Evolutionary conservation across 2,888 invertebrate species (phyloP), one percentile per base, ranked within the genome.

Genomic region (Pammene aurita): DNA sequence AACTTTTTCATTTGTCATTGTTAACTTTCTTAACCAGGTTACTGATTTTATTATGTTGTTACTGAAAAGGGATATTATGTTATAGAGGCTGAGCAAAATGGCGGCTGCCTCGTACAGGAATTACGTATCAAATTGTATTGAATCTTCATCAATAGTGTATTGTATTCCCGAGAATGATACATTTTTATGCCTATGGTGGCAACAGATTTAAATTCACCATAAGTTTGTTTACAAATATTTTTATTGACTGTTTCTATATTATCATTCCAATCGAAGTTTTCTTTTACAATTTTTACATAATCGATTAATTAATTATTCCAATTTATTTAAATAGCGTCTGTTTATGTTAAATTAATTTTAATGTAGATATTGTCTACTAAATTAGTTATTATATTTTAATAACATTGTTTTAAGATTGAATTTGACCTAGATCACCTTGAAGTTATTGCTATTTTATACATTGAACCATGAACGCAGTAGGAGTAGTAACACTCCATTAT

Each of bases 111-210:
- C 34, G 7, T 60, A 54, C 34, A 46, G 46, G 16, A n/a, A 41
- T 5, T 44, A 42, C 18, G 16, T 4, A 10, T 26, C 26, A 26
- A 26, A 56, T 14, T 26, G 14, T 42, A 18, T 11, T 13, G 26
- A 16, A 14, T 34, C 13, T 14, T 44, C 34, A n/a, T 55, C 16
- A 26, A 34, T 13, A 7, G 2, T 50, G 52, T 26, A 41, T 48
- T 50, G 52, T 26, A 41, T 48, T 42, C 52, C 50, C 55, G 26
- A 38, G 26, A 50, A 41, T 64, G 54, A 58, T 61, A 70, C 41
- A 74, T 75, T 78, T 73, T 70, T 73, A 75, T 76, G 72, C 71
- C 70, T 75, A 79, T 74, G 80, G 81, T 83, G 83, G 82, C 73
- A 82, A 76, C 76, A 79, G 77, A 75, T 81, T 80, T 78, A 73